These are phyloP conservation scores for Drosophila ezoana DNA, from an alignment of 2,888 invertebrate species.

Conservation along the genomic window DNA sequence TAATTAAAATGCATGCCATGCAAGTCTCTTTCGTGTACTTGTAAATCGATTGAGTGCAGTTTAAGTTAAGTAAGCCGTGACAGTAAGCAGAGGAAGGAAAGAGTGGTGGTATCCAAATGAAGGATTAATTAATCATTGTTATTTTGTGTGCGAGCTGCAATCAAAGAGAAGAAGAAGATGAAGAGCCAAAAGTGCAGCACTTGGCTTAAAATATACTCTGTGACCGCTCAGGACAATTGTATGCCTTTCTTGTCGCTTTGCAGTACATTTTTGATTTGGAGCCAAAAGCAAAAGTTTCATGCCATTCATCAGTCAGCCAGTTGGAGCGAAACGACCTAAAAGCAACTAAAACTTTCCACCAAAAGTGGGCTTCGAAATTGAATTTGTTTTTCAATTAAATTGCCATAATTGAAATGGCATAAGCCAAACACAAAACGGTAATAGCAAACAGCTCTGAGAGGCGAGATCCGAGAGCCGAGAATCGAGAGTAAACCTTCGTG, in stretches of 20 bases:
- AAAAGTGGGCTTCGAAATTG: conserved; percentile 53
- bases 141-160: conserved; percentile 41
- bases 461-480: conserved; percentile 2
- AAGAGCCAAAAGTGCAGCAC: conserved; percentile 8
- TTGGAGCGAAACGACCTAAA: conserved; percentile 11
- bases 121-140: conserved; percentile 65
- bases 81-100: conserved; percentile 1
- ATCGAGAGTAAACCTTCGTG: conserved; percentile 7
- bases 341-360: conserved; percentile 46
- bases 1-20: conserved; percentile 76
- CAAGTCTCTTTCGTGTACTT: conserved; percentile 44
- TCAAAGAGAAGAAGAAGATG: conserved; percentile 1
- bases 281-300: conserved; percentile 15
- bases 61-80: conserved; percentile 52
- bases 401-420: conserved; percentile 58
- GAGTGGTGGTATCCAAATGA: conserved; percentile 27
- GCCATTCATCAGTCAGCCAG: conserved; percentile 23
- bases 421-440: conserved; percentile 32
- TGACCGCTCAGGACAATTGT: conserved; percentile 19
- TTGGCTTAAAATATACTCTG: conserved; percentile 22
- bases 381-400: conserved; percentile 74
- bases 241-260: conserved; percentile 19
- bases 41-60: conserved; percentile 75
- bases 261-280: neutral
- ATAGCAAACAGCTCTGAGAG: conserved; percentile 12